These are phyloP conservation scores for Borostomias antarcticus DNA, from an alignment of 2,797 vertebrate species.

Conservation along the genomic window DNA sequence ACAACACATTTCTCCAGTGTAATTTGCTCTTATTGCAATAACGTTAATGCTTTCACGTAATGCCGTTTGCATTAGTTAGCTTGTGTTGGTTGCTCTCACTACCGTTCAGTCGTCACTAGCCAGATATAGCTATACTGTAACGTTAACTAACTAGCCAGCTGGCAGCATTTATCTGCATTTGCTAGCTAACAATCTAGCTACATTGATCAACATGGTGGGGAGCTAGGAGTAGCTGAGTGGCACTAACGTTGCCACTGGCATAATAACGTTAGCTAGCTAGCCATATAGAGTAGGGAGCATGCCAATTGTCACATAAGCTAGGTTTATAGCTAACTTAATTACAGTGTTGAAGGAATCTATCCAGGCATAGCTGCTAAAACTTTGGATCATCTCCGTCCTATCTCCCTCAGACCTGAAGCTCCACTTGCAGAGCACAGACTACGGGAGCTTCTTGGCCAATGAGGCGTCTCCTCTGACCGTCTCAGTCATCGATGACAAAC, in stretches of 20 bases:
- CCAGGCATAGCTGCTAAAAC: no score
- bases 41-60: no score
- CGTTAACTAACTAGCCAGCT: no score
- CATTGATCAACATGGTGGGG: neutral
- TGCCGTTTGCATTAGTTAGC: no score
- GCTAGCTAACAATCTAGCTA: neutral
- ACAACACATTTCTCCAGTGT: no score
- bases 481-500: slow-evolving; percentile 96
- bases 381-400: neutral
- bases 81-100: no score
- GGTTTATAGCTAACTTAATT: neutral
- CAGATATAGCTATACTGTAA: no score
- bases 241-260: no score
- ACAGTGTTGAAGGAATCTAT: neutral
- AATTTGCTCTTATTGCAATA: no score
- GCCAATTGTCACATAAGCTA: neutral
- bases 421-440: slow-evolving; percentile 98
- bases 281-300: no score
- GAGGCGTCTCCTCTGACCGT: slow-evolving; percentile 96
- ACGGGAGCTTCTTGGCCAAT: slow-evolving; percentile 96
- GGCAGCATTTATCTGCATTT: neutral
- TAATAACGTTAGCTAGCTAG: neutral
- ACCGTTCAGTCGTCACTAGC: no score
- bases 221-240: neutral
- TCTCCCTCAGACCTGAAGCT: slow-evolving; percentile 95